Evolutionary conservation across 2,888 invertebrate species (phyloP), one percentile per base, ranked within the genome.

Genomic region (Sthenelais limicola): DNA sequence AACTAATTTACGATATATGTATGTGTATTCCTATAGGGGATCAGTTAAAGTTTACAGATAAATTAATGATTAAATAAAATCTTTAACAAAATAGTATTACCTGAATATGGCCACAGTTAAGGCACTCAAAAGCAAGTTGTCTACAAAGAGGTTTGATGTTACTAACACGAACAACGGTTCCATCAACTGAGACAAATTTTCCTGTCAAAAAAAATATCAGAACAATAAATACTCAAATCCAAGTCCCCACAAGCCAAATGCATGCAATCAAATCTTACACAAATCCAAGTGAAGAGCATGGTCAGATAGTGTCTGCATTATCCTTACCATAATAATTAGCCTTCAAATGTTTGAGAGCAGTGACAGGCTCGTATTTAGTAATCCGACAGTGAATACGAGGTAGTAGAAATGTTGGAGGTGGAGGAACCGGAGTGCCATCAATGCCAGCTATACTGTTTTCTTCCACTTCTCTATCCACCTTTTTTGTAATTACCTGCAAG

Each of bases 101-200:
- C 87, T 94, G 93, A 51, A 92, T 86, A 47, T 88, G 88, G 21
- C 90, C 89, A 84, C 96, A 96, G 68, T 89, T 90, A 5, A 89
- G 89, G 85, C 96, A 96, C 77, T 91, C 89, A 89, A 94, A 97
- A 0, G 93, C 93, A 89, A 96, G 90, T 87, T 93, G 92, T 7
- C 91, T 91, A 79, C 93, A 92, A 28, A 93, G 89, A 0, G 94
- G 91, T 74, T 92, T 93, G 0, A 92, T 90, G 82, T 92, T 92
- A 21, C 94, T 92, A 3, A 94, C 93, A 85, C 93, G 91, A 74
- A 94, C 93, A 0, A 97, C 94, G 51, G 94, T 94, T 0, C 97
- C 97, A 83, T 93, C 91, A 2, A 96, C 91, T 32, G 93, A 91
- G 30, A 95, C 92, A 77, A 96, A 87, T 75, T 87, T 87, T 1